Evolutionary conservation across 2,797 vertebrate genomes (phyloP), one percentile per base, ranked within the genome.

Genomic region (Sebastes nivosus): DNA sequence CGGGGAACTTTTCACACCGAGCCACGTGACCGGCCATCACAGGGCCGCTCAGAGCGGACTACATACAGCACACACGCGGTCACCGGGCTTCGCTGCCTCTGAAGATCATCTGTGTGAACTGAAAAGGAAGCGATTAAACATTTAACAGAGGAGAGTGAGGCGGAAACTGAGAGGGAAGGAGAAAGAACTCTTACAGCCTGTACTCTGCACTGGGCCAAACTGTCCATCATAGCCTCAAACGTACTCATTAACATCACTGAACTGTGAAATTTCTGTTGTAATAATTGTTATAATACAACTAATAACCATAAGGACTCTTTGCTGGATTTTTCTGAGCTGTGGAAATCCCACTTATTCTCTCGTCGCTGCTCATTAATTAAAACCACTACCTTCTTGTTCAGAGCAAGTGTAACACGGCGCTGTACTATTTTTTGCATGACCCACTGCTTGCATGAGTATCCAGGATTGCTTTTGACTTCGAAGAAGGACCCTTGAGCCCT

Each of bases 401-500:
- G 72, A 81, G 71, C 32, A 46, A 86, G 72, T 36, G 60, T 60
- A 61, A 32, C 71, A 77, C 2, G 2, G 64, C 65, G 66, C 79
- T 22, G 64, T 24, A 60, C 79, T 83, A 85, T 29, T 79, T 88
- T 87, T 75, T 92, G 88, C 87, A 85, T 90, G 92, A 91, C 84
- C 82, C 82, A 80, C 85, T 85, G 79, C 82, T 88, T 88, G 86
- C 82, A 89, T 75, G 83, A 85, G 66, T 79, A 87, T 92, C 86
- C 72, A 84, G 89, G 88, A 90, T 86, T 81, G 81, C 79, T 87
- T 89, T 82, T 87, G 87, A 92, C 83, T 93, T 92, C 84, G 59
- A 88, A 93, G 88, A 89, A 91, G 87, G 73, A 85, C 85, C 90
- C 86, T 78, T 88, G 87, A 93, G 87, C 80, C 75, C 54, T 65